Base-by-base conservation (phyloP, 2,113 vertebrate species). In the Climacteris rufus region DNA sequence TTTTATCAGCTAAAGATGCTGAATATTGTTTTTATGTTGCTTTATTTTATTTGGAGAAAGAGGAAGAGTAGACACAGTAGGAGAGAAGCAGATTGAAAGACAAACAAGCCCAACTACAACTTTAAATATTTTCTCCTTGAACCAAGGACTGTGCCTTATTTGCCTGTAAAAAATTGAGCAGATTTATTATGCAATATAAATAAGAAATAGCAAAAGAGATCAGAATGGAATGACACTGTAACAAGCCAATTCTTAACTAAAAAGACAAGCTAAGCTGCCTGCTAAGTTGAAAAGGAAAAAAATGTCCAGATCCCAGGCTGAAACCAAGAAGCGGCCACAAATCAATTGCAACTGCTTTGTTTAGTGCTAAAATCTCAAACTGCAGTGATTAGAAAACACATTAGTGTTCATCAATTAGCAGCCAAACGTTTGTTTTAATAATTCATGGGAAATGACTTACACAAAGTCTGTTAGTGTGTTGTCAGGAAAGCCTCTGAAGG, bases 361-460 rank as follows among this genome's bases (percentile, higher is more conserved):
- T 99, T 99, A 98, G 98, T 98, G 98, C 98, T 99, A 99, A 99
- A 99, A 99, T 98, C 98, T 99, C 98, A 98, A 99, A 99, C 98
- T 99, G 98, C 98, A 99, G 99, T 99, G 99, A 99, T 99, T 99
- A 99, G 99, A 99, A 99, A 99, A 99, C 99, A 99, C 99, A 99
- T 99, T 99, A 99, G 98, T 98, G 98, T 99, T 99, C 98, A 98
- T 99, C 99, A 99, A 99, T 99, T 99, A 99, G 98, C 98, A 98
- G 98, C 97, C 98, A 99, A 99, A 99, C 98, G 97, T 98, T 99
- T 98, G 98, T 95, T 99, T 99, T 98, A 99, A 99, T 99, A 99
- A 99, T 99, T 99, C 98, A 99, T 99, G 98, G 97, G 97, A 98
- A 98, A 98, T 97, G 98, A 99, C 99, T 99, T 98, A 98, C 98